These are phyloP conservation scores for Perodicticus potto DNA, from an alignment of 2,797 vertebrate species.

Conservation along the genomic window DNA sequence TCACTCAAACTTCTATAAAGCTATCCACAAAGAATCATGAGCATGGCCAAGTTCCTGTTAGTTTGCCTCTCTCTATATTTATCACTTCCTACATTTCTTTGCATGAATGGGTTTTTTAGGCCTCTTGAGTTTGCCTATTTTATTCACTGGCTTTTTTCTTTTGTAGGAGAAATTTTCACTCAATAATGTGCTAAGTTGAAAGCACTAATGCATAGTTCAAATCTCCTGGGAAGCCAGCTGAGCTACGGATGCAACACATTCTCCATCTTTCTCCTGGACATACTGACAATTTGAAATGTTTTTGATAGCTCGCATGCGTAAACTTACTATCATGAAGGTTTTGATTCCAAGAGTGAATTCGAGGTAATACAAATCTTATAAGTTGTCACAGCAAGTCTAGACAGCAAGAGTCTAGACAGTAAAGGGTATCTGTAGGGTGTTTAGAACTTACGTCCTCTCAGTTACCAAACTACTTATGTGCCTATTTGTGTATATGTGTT, in stretches of 20 bases:
- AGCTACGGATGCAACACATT: neutral
- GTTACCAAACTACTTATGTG: neutral
- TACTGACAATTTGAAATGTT: neutral
- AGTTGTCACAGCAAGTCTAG: neutral
- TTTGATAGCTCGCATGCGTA: rapidly evolving
- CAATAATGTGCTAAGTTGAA: neutral
- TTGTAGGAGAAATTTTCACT: conserved; percentile 3
- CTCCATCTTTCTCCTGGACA: neutral
- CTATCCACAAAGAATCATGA: neutral
- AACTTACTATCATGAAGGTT: neutral
- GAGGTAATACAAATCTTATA: neutral
- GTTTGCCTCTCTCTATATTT: neutral
- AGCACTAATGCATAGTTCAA: neutral
- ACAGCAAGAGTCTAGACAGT: neutral
- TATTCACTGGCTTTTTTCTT: neutral
- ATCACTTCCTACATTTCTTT: neutral
- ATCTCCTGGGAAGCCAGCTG: neutral
- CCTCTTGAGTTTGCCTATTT: neutral
- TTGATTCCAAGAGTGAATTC: neutral
- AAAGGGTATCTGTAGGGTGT: neutral
- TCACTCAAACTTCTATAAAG: neutral
- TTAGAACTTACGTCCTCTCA: neutral
- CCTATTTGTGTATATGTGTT: neutral
- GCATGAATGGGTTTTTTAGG: neutral
- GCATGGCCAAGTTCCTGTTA: neutral